Percentiles rank a stretch among this genome's conserved stretches.
Evolutionary conservation across 2,113 vertebrate species (phyloP).

Genomic region (Bos taurus): DNA sequence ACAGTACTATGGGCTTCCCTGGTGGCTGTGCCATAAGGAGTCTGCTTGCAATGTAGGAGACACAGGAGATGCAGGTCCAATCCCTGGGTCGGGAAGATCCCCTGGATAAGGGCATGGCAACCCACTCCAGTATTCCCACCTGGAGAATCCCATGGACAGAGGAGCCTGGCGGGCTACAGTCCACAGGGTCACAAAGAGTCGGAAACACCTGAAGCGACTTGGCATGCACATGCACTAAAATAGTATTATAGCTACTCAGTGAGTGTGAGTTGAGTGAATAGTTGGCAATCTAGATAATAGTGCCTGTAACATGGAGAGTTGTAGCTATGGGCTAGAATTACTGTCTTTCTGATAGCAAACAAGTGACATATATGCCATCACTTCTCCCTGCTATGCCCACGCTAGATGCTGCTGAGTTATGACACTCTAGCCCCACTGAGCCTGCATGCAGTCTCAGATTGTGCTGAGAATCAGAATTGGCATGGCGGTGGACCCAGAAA

Average conservation of each 20-base stretch:
- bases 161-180: not conserved
- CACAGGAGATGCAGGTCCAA: not conserved
- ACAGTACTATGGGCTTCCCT: not conserved
- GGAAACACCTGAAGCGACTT: not conserved
- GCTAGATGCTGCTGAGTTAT: not conserved
- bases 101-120: not conserved
- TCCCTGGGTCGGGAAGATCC: not conserved
- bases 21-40: accelerated
- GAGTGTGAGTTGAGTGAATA: not conserved
- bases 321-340: not conserved
- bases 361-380: not conserved
- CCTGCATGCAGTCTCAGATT: not conserved
- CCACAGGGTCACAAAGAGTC: not conserved
- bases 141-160: not conserved
- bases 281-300: not conserved
- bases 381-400: not conserved
- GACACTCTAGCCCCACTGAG: no score
- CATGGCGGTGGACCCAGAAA: not conserved
- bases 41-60: not conserved
- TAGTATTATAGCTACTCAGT: not conserved
- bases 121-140: not conserved
- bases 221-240: not conserved
- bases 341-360: not conserved
- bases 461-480: not conserved
- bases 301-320: not conserved